Evolutionary conservation across 1,140 invertebrate genomes (phyloP).

Genomic region (Latrodectus geometricus): DNA sequence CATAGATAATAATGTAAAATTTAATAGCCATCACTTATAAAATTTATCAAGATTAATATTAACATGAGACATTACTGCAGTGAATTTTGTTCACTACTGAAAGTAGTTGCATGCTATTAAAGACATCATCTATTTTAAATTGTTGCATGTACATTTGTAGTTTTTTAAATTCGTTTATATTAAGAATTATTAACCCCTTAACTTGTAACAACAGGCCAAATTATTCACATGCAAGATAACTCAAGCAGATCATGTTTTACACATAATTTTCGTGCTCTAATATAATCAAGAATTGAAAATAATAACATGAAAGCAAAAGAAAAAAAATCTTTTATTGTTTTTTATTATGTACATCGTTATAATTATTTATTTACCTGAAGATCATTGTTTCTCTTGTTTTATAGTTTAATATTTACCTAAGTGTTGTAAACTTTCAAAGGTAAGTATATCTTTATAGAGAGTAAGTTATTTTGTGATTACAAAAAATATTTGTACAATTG

Average conservation of each 20-base stretch:
- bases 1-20: too few species aligned
- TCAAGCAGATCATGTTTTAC: neutral
- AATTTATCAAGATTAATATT: too few species aligned
- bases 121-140: too few species aligned
- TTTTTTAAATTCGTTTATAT: too few species aligned
- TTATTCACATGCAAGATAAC: neutral
- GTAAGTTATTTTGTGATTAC: too few species aligned
- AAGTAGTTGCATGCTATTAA: too few species aligned
- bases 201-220: neutral
- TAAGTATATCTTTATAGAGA: slow-evolving; percentile 64
- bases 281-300: neutral
- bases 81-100: too few species aligned
- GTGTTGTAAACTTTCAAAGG: slow-evolving; percentile 55
- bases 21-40: too few species aligned
- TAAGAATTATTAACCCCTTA: neutral
- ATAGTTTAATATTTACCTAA: neutral
- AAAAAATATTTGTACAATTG: too few species aligned
- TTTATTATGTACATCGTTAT: neutral
- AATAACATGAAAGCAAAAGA: neutral
- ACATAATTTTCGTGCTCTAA: neutral
- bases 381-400: neutral
- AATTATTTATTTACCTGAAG: too few species aligned
- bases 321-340: neutral
- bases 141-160: too few species aligned
- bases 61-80: too few species aligned